Evolutionary conservation across 53 echinoderm and acorn worm genomes (phyloP), one percentile per base, ranked within the genome.

Genomic region (Pentamera pediparva): DNA sequence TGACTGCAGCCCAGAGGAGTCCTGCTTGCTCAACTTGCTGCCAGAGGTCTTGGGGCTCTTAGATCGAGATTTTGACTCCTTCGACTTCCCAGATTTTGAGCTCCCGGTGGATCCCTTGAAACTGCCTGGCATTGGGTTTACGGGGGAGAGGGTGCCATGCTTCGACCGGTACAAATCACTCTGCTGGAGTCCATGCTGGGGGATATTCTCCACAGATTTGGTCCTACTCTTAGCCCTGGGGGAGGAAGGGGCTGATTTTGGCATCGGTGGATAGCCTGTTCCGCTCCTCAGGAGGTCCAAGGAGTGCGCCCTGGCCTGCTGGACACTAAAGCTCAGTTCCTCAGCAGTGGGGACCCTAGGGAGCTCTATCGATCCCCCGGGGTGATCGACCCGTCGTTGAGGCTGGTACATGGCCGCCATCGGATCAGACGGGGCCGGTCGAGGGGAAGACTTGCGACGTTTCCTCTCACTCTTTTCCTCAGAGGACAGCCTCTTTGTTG

Each of bases 261-360:
- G 67, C 45, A 67, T 38, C 5, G 67, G 67, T 26, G 67, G 15
- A n/a, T 67, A 67, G 29, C 40, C 41, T 67, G 67, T 40, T 13
- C 40, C 67, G n/a, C 67, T 41, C 29, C 45, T 67, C 47, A 67
- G 45, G 27, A 67, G 55, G 38, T 51, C 55, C 15, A 72, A 31
- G 32, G 52, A 72, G 17, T 72, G 73, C 17, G 73, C 73, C 34
- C 73, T 72, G 8, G 73, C 73, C 21, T 72, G 73, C 19, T 72
- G 73, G 52, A 72, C 35, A 52, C 54, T 72, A 37, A 72, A 72
- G 54, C 73, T 72, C 55, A 72, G 27, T n/a, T 72, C 73, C 51
- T 72, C 73, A 30, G 73, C 73, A 53, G 73, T 72, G 32, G 73
- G 73, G 21, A 72, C 73, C 37, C 73, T 34, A 33, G 73, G 73